Evolutionary conservation across 2,888 invertebrate genomes (phyloP).

Genomic region (Operophtera brumata): DNA sequence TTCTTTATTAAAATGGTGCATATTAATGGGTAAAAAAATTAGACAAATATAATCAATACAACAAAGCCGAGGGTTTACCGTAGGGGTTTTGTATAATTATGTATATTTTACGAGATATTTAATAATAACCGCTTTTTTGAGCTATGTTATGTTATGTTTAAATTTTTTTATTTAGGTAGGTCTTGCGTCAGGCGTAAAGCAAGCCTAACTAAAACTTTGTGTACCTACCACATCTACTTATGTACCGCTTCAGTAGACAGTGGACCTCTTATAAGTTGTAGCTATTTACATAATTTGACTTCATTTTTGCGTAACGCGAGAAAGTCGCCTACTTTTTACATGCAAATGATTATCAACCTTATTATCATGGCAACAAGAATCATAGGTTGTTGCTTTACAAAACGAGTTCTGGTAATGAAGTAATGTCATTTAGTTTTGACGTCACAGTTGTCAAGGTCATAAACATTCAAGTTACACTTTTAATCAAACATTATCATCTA

Average conservation of each 20-base stretch:
- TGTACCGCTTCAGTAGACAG: background rate
- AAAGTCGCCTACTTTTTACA: background rate
- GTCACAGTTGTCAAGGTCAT: background rate
- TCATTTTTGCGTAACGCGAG: slow-evolving; percentile 1
- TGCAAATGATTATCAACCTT: background rate
- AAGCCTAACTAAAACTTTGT: no score
- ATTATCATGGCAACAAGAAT: background rate
- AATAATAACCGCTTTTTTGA: no score
- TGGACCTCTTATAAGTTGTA: background rate
- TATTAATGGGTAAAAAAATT: no score
- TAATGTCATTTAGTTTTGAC: background rate
- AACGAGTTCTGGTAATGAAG: background rate
- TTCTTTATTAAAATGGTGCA: no score
- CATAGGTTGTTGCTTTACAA: background rate
- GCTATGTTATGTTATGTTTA: no score
- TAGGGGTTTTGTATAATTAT: no score
- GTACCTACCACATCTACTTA: no score
- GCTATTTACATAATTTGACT: slow-evolving; percentile 2
- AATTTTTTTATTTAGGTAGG: no score
- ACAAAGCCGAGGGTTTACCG: no score
- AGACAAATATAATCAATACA: no score
- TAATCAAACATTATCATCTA: background rate
- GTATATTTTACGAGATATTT: no score
- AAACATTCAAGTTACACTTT: background rate
- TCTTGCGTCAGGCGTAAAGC: no score